Evolutionary conservation across 1,140 invertebrate species (phyloP).

Genomic region (Drosophila novamexicana): DNA sequence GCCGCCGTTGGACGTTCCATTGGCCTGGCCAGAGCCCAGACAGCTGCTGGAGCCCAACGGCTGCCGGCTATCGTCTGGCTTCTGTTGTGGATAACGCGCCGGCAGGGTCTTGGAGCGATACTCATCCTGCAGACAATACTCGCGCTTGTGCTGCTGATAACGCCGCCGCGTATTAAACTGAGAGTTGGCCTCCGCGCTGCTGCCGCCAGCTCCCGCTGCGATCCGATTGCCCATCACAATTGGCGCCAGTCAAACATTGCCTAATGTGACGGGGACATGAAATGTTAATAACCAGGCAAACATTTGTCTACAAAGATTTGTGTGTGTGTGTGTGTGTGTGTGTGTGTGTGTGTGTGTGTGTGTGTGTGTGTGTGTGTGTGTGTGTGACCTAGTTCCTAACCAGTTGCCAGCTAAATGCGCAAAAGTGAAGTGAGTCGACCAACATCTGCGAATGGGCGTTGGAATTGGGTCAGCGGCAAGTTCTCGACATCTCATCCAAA

Average conservation of each 20-base stretch:
- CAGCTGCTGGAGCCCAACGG: conserved; percentile 62
- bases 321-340: no score
- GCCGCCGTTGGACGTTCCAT: conserved; percentile 51
- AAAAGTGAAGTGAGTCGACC: conserved; percentile 69
- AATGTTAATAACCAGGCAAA: conserved; percentile 42
- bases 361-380: no score
- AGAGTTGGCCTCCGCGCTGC: not conserved
- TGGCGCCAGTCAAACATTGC: conserved; percentile 67
- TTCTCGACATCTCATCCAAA: conserved; percentile 31
- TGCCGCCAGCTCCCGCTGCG: conserved; percentile 12
- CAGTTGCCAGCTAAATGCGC: conserved; percentile 56
- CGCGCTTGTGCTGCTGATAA: conserved; percentile 72
- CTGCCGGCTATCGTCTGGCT: not conserved
- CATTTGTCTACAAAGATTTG: conserved; percentile 3
- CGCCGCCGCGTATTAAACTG: conserved; percentile 64
- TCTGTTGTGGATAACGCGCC: conserved; percentile 47
- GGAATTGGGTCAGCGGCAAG: conserved; percentile 72
- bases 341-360: no score
- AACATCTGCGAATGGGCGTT: conserved; percentile 44
- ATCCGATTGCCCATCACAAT: conserved; percentile 70
- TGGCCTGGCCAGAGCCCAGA: conserved; percentile 46
- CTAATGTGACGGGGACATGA: conserved; percentile 62
- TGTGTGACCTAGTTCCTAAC: conserved; percentile 48
- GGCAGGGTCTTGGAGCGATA: conserved; percentile 71
- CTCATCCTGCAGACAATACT: conserved; percentile 63